These are phyloP conservation scores for Pteronotus mesoamericanus DNA, from an alignment of 2,797 vertebrate species.

Conservation along the genomic window DNA sequence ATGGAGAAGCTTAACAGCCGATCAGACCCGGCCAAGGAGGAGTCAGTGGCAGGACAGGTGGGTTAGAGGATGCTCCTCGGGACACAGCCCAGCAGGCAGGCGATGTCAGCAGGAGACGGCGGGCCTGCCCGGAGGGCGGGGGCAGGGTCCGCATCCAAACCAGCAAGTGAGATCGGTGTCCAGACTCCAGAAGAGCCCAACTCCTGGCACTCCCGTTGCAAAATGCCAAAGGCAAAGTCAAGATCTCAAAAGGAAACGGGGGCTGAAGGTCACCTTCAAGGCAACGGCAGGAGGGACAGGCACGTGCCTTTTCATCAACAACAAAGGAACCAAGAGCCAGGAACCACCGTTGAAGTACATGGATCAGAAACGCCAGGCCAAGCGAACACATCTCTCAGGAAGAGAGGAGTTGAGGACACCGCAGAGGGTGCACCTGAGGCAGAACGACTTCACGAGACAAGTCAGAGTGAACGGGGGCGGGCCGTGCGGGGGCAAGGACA, in stretches of 20 bases:
- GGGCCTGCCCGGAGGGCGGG: too few species aligned
- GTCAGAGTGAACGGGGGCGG: background rate
- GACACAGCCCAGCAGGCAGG: too few species aligned
- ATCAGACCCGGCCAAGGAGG: background rate
- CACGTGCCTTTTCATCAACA: background rate
- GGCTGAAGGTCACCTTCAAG: too few species aligned
- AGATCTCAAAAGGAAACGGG: background rate
- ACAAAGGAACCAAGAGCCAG: background rate
- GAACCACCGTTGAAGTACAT: too few species aligned
- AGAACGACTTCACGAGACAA: background rate
- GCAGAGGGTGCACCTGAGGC: background rate
- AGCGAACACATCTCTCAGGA: too few species aligned
- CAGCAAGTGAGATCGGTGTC: too few species aligned
- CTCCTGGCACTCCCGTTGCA: background rate
- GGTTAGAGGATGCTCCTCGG: rapidly evolving
- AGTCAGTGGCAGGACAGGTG: background rate
- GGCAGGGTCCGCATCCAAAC: too few species aligned
- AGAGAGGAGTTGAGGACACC: background rate
- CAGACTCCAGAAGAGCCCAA: background rate
- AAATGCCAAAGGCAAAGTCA: background rate
- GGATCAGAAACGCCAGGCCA: too few species aligned
- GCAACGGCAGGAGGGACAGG: too few species aligned
- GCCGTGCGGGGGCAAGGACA: too few species aligned
- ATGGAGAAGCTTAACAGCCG: background rate
- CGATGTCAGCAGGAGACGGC: too few species aligned